Percentiles rank a stretch among this genome's conserved stretches.
These are phyloP conservation scores for Scrobipalpa costella DNA, from an alignment of 2,888 invertebrate genomes.

Conservation along the genomic window DNA sequence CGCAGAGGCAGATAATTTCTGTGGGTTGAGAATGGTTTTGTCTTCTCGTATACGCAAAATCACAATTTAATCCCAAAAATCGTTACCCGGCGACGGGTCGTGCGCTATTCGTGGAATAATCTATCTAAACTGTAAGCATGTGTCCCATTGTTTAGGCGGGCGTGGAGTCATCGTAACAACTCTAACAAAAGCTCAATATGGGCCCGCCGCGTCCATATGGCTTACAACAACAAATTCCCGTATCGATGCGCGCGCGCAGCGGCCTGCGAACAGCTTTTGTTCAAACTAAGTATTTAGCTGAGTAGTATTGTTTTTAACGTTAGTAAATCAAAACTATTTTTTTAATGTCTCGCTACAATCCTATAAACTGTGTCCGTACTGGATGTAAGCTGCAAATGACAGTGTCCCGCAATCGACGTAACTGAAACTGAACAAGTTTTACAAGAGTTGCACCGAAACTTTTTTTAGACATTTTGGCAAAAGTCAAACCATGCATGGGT, in stretches of 20 bases:
- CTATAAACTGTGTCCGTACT: no score
- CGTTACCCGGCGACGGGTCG: not conserved
- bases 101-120: not conserved
- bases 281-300: not conserved
- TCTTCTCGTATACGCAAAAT: not conserved
- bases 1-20: no score
- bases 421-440: no score
- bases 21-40: not conserved
- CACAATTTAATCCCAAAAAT: not conserved
- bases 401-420: no score
- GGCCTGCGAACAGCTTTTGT: conserved; percentile 2
- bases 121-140: conserved; percentile 52
- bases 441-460: no score
- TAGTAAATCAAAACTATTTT: no score
- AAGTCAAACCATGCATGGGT: no score
- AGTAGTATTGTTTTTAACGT: no score
- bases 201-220: conserved; percentile 71
- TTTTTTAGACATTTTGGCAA: no score
- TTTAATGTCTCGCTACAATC: no score
- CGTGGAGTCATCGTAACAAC: conserved; percentile 69
- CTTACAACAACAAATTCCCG: conserved; percentile 77
- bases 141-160: conserved; percentile 73
- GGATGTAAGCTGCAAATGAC: no score
- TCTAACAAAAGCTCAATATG: conserved; percentile 55
- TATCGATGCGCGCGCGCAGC: conserved; percentile 53